phyloP scores from a whole-genome alignment of 2,113 vertebrate genomes.

The Gymnarchus niloticus region DNA sequence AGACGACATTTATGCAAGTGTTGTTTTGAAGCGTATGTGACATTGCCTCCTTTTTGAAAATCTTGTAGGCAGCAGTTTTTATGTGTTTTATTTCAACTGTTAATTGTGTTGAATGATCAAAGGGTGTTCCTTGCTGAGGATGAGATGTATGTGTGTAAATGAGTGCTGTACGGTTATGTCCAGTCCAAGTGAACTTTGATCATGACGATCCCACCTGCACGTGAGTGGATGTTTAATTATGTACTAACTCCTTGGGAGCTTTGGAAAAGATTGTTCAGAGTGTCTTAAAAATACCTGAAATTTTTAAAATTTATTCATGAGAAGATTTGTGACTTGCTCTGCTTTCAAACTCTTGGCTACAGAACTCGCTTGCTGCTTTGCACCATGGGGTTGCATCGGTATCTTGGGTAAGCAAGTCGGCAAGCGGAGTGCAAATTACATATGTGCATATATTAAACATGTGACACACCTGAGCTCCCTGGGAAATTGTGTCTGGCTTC shows the following conservation, averaged over 20 bases:
- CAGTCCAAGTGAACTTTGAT: not conserved
- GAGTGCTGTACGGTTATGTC: not conserved
- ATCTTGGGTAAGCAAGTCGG: not conserved
- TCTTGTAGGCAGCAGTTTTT: not conserved
- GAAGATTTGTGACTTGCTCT: not conserved
- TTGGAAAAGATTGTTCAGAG: not conserved
- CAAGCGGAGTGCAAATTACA: not conserved
- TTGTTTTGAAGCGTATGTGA: too few relatives aligned
- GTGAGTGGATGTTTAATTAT: not conserved
- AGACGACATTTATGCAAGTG: too few relatives aligned
- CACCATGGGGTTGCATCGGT: not conserved
- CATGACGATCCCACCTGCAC: not conserved
- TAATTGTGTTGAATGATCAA: not conserved
- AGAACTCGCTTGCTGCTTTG: slow-evolving; percentile 1
- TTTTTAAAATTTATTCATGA: not conserved
- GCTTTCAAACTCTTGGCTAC: not conserved
- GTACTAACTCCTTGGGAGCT: not conserved
- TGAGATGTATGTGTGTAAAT: not conserved
- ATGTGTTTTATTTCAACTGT: not conserved
- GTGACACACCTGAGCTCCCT: not conserved
- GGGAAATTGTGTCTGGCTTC: slow-evolving; percentile 16
- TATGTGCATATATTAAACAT: slow-evolving; percentile 9
- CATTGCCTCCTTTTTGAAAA: too few relatives aligned
- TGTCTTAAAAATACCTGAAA: not conserved
- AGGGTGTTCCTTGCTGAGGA: not conserved